Base-by-base conservation (phyloP, 2,888 invertebrate genomes). In the Cantharis rustica region DNA sequence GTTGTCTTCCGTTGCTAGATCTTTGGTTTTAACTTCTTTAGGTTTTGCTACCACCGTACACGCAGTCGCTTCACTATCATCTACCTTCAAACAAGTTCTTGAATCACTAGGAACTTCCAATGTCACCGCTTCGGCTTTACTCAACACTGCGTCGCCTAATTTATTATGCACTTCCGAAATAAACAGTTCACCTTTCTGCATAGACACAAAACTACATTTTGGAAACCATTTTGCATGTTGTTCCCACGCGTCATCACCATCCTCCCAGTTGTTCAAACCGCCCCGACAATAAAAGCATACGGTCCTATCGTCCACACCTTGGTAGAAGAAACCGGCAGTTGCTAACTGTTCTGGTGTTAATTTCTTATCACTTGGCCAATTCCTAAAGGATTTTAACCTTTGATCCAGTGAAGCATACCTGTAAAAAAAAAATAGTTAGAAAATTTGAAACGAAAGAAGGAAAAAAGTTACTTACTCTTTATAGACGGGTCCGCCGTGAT, bases 231-330 rank as follows among this genome's bases (percentile, higher is more conserved):
- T 91, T 0, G 97, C 97, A 88, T 98, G 98, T 87, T 98, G 97
- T 81, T 94, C 94, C 97, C 98, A 98, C 0, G 98, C 97, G 81
- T 95, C 93, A 87, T 98, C 98, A 75, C 92, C 92, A 66, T 93
- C 93, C 86, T 96, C 96, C 98, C 98, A 98, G 86, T 97, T 96
- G 84, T 96, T 95, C 5, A 98, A 90, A 0, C 98, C 98, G 66
- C 97, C 97, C 82, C 96, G 97, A 87, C 98, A 98, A 86, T 95
- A 95, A 88, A 96, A 98, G 86, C 98, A 98, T 76, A 96, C 92
- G 0, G 97, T 97, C 84, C 96, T 94, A 88, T 98, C 98, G 62
- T 94, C 94, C 79, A 92, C 91, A 81, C 97, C 97, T 10, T 95
- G 95, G 85, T 97, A 98, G 86, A 94, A 98, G 88, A 98, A 98